Percentiles rank a stretch among this genome's conserved stretches.
phyloP scores from a whole-genome alignment of 64 coral and sea anemone species.

The Stylophora pistillata region DNA sequence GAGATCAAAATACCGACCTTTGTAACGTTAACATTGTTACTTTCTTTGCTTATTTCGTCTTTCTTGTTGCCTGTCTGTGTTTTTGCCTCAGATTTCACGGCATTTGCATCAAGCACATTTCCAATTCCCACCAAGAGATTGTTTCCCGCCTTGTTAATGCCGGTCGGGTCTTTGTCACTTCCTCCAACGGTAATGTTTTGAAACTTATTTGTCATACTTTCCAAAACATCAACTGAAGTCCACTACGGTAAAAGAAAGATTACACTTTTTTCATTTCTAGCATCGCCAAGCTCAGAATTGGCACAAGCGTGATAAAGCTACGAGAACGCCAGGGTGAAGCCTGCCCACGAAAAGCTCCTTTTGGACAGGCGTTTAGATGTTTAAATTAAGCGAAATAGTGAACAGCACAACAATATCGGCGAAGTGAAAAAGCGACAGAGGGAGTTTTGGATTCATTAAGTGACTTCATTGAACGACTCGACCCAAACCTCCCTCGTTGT shows the following conservation, averaged over 20 bases:
- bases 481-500: no score
- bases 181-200: constrained; percentile 25
- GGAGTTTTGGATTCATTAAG: no score
- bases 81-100: constrained; percentile 25
- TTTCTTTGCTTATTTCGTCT: not conserved
- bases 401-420: no score
- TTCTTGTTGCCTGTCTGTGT: not conserved
- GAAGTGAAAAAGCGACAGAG: no score
- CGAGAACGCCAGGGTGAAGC: no score
- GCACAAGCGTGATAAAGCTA: no score
- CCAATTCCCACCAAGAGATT: constrained; percentile 85
- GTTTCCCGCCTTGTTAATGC: constrained; percentile 67
- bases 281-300: no score
- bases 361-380: no score
- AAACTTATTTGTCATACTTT: constrained; percentile 71
- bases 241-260: constrained; percentile 41
- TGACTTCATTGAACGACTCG: no score
- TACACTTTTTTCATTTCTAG: no score
- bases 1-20: not conserved
- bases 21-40: constrained; percentile 21
- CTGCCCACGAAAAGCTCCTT: no score
- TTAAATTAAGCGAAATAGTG: no score
- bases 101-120: constrained; percentile 61
- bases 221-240: constrained; percentile 67
- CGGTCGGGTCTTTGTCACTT: constrained; percentile 26